These are phyloP conservation scores for Crossaster papposus DNA, from an alignment of 53 echinoderm and acorn worm genomes.

Conservation along the genomic window DNA sequence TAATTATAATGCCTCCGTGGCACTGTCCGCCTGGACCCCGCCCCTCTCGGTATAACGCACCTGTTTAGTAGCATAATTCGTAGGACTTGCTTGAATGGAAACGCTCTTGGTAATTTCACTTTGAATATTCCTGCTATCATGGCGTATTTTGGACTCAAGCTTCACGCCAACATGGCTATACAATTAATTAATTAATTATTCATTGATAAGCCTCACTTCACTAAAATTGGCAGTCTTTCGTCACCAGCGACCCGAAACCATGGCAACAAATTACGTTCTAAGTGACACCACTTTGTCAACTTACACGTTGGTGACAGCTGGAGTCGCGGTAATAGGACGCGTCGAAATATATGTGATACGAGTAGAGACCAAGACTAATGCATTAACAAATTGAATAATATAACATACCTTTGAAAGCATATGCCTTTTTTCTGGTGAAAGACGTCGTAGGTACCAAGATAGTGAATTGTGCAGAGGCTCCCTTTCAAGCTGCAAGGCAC, in stretches of 20 bases:
- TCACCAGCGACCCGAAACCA: neutral
- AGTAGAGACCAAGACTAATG: neutral
- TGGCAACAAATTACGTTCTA: neutral
- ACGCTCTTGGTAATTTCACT: no score
- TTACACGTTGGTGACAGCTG: neutral
- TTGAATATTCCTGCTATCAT: no score
- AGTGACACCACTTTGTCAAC: neutral
- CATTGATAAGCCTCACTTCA: neutral
- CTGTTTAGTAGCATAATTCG: no score
- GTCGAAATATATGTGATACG: neutral
- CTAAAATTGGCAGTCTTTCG: neutral
- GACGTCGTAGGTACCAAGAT: slow-evolving; percentile 9
- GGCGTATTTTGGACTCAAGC: no score
- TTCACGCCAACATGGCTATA: no score
- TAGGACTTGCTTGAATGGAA: no score
- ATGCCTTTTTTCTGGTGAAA: slow-evolving; percentile 48
- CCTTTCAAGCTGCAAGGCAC: slow-evolving; percentile 4
- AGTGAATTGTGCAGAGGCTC: neutral
- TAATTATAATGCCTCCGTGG: no score
- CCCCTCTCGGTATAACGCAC: no score
- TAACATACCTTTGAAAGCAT: slow-evolving; percentile 52
- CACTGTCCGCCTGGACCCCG: no score
- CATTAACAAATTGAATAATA: neutral
- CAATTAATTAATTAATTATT: no score
- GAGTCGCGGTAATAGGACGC: neutral